Percentiles rank a stretch among this genome's conserved stretches.
Evolutionary conservation across 2,113 vertebrate genomes (phyloP).

Genomic region (Delphinus delphis): DNA sequence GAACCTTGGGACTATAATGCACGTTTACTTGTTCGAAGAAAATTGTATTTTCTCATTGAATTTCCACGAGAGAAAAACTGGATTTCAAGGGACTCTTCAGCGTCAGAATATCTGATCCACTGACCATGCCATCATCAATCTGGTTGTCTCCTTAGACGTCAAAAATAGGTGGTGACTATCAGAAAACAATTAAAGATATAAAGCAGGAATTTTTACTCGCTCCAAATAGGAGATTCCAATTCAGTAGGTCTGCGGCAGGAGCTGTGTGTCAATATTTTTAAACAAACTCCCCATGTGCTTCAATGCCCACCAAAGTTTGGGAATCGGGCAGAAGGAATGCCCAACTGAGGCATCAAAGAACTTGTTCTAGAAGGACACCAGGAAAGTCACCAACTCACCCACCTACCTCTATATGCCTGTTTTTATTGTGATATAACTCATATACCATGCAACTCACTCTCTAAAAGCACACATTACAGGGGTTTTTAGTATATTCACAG

Average conservation of each 20-base stretch:
- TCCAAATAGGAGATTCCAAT: neutral
- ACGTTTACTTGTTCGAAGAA: neutral
- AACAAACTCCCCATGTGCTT: neutral
- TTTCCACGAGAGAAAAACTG: neutral
- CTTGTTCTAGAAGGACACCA: neutral
- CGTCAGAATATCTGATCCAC: neutral
- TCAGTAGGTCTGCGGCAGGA: neutral
- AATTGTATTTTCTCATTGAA: neutral
- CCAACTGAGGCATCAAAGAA: neutral
- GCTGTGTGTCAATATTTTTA: neutral
- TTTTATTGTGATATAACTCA: neutral
- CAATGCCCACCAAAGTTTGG: neutral
- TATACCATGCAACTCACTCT: neutral
- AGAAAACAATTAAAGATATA: neutral
- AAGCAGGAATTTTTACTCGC: neutral
- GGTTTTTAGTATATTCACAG: neutral
- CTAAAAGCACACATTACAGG: neutral
- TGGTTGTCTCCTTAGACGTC: neutral
- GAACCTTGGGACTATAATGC: neutral
- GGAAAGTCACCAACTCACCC: neutral
- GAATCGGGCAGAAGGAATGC: neutral
- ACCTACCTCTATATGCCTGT: neutral
- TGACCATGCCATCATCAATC: neutral
- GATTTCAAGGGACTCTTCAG: neutral
- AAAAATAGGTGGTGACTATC: neutral